Percentiles rank a stretch among this genome's conserved stretches.
These are phyloP conservation scores for Ceratina australensis DNA, from an alignment of 1,140 invertebrate species.

Conservation along the genomic window DNA sequence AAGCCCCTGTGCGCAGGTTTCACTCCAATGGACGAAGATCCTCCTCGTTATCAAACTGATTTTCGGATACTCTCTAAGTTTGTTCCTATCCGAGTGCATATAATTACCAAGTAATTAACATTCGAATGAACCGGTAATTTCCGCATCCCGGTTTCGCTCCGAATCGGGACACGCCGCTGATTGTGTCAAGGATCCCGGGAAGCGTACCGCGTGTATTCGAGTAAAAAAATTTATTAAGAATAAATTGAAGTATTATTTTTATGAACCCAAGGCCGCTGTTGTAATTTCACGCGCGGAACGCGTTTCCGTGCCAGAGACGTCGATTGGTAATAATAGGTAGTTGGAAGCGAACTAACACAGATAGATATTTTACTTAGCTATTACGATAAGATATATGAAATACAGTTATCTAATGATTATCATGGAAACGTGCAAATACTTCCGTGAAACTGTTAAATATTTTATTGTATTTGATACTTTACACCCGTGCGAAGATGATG, in stretches of 20 bases:
- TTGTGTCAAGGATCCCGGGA: background rate
- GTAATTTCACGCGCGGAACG: background rate
- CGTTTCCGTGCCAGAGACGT: too few species aligned
- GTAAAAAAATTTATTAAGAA: background rate
- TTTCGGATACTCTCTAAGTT: background rate
- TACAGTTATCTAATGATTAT: too few species aligned
- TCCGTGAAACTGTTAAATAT: too few species aligned
- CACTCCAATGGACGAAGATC: background rate
- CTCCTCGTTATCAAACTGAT: background rate
- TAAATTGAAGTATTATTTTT: background rate
- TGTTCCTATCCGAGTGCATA: too few species aligned
- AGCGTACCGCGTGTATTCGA: background rate
- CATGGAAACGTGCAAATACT: background rate
- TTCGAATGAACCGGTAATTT: background rate
- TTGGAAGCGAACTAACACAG: too few species aligned
- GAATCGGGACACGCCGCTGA: background rate
- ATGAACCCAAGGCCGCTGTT: background rate
- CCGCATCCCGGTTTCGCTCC: background rate
- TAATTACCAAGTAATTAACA: background rate
- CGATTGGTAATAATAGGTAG: too few species aligned
- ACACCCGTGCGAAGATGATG: background rate
- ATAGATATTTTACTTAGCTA: too few species aligned
- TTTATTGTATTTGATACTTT: too few species aligned
- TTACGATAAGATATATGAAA: too few species aligned
- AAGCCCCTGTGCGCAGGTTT: background rate